phyloP scores from a whole-genome alignment of 2,797 vertebrate genomes.

The Diceros bicornis region DNA sequence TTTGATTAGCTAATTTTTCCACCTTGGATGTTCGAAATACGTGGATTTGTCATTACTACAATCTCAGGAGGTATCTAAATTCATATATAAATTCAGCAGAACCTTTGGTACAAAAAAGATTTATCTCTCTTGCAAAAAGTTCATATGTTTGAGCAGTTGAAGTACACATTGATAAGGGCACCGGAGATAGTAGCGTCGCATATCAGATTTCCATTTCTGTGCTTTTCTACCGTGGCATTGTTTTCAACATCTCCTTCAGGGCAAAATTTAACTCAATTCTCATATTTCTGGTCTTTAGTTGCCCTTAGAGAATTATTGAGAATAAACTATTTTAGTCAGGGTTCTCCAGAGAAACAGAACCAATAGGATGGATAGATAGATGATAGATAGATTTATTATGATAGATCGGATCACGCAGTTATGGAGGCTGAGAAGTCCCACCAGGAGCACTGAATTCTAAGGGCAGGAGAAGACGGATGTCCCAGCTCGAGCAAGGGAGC shows the following conservation, averaged over 20 bases:
- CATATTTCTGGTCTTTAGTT: not conserved
- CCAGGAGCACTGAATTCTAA: not conserved
- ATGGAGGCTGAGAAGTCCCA: not conserved
- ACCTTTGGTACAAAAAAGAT: not conserved
- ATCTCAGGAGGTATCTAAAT: not conserved
- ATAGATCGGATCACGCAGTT: not conserved
- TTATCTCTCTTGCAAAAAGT: not conserved
- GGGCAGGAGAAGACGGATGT: not conserved
- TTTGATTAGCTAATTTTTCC: not conserved
- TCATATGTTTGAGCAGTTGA: not conserved
- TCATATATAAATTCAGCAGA: not conserved
- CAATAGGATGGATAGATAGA: not conserved
- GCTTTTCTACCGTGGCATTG: not conserved
- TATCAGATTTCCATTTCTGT: not conserved
- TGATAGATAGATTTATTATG: not conserved
- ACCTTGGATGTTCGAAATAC: not conserved
- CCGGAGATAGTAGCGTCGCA: not conserved
- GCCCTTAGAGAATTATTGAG: conserved; percentile 22
- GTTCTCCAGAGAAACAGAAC: not conserved
- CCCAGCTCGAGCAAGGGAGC: not conserved
- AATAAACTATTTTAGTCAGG: not conserved
- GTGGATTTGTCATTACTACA: not conserved
- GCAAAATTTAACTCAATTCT: not conserved
- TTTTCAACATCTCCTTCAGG: not conserved
- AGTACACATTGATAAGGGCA: not conserved